phyloP scores from a whole-genome alignment of 2,888 invertebrate species.

The Agrilus biguttatus region DNA sequence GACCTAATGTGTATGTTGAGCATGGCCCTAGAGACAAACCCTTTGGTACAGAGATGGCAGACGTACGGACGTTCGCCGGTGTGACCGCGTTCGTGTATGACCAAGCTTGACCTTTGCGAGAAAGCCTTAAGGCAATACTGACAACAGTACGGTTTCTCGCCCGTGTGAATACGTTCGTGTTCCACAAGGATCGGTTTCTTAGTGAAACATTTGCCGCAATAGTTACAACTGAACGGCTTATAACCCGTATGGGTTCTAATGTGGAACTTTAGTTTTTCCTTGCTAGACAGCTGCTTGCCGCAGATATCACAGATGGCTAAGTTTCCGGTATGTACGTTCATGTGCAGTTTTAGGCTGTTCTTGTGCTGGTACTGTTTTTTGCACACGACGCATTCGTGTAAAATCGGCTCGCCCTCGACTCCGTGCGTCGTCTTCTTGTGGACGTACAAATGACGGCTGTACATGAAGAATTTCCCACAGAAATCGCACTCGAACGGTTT shows the following conservation, averaged over 20 bases:
- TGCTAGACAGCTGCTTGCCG: conserved; percentile 38
- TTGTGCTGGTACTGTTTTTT: conserved; percentile 29
- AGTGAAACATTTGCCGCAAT: conserved; percentile 28
- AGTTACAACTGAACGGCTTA: conserved; percentile 26
- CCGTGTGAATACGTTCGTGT: conserved; percentile 28
- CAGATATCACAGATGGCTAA: conserved; percentile 43
- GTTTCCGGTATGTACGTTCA: conserved; percentile 36
- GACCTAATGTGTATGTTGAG: conserved; percentile 46
- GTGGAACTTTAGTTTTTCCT: conserved; percentile 36
- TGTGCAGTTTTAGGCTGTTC: conserved; percentile 29
- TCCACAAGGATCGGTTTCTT: conserved; percentile 27
- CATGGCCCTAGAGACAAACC: conserved; percentile 47
- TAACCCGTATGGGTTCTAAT: conserved; percentile 27
- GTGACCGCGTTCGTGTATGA: conserved; percentile 49
- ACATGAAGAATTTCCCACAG: conserved; percentile 37
- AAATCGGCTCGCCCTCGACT: conserved; percentile 16
- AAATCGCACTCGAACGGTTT: conserved; percentile 39
- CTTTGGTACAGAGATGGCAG: conserved; percentile 43
- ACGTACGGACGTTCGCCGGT: conserved; percentile 46
- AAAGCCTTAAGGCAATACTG: conserved; percentile 47
- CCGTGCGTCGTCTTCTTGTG: conserved; percentile 27
- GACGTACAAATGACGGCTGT: conserved; percentile 26
- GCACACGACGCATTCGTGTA: conserved; percentile 30
- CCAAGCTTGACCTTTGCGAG: conserved; percentile 46
- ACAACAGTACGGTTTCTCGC: conserved; percentile 33